Percentiles rank a stretch among this genome's conserved stretches.
phyloP scores from a whole-genome alignment of 2,113 vertebrate species.

The Tragelaphus imberbis region DNA sequence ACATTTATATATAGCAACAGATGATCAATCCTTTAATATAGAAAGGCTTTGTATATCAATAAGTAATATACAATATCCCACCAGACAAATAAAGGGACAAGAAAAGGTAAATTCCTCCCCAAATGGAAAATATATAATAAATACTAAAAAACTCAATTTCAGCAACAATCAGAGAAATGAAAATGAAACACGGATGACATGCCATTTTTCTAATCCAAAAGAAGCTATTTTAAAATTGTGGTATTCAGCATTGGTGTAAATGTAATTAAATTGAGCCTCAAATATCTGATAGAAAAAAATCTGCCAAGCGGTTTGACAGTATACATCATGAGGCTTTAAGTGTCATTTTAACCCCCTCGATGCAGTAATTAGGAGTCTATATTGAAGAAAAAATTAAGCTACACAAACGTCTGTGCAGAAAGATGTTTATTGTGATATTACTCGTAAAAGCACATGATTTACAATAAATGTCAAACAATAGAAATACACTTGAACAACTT shows the following conservation, averaged over 20 bases:
- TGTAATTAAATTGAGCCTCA: neutral
- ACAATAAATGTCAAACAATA: neutral
- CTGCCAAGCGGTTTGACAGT: neutral
- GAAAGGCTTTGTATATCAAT: neutral
- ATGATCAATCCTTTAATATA: neutral
- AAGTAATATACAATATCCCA: neutral
- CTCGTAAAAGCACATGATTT: neutral
- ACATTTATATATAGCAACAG: neutral
- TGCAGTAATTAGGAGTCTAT: neutral
- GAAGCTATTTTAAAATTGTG: neutral
- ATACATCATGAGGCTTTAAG: neutral
- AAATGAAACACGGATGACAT: neutral
- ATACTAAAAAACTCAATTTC: neutral
- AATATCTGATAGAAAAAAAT: no score
- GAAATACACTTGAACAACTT: neutral
- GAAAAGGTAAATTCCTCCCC: neutral
- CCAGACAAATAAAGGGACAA: neutral
- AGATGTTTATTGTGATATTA: neutral
- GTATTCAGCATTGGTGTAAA: neutral
- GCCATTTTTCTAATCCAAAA: neutral
- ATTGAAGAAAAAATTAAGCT: neutral
- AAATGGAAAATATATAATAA: neutral
- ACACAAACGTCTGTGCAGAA: neutral
- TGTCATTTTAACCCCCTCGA: neutral
- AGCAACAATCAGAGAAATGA: neutral